phyloP scores from a whole-genome alignment of 2,888 invertebrate genomes.

The Philereme transversata region DNA sequence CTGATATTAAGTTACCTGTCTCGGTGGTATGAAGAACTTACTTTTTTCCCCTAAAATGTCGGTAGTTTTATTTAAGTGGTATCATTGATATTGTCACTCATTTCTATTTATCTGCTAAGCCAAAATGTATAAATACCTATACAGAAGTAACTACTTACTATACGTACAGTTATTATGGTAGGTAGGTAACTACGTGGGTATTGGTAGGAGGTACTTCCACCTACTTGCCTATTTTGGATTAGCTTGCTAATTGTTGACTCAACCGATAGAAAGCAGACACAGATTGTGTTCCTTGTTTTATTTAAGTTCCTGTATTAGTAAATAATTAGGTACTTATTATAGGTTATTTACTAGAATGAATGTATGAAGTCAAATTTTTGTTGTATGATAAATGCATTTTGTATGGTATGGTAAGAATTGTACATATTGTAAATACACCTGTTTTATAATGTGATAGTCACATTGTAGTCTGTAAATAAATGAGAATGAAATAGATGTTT shows the following conservation, averaged over 20 bases:
- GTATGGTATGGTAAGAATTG: conserved; percentile 49
- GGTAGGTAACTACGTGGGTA: conserved; percentile 17
- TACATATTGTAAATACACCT: conserved; percentile 76
- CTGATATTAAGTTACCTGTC: too few species aligned
- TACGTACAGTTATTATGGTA: conserved; percentile 15
- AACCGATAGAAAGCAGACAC: conserved; percentile 32
- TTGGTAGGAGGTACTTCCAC: not conserved
- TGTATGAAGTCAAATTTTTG: conserved; percentile 48
- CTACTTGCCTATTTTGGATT: not conserved
- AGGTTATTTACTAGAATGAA: conserved; percentile 16
- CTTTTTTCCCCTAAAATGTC: too few species aligned
- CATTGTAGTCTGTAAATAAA: conserved; percentile 81
- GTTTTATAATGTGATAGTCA: conserved; percentile 82
- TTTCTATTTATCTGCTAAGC: too few species aligned
- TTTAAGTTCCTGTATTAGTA: conserved; percentile 54
- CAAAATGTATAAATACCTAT: too few species aligned
- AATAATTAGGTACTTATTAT: conserved; percentile 27
- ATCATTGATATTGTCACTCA: too few species aligned
- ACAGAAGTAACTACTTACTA: too few species aligned
- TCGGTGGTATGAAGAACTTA: too few species aligned
- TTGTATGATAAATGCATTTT: conserved; percentile 65
- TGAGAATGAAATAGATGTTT: conserved; percentile 68
- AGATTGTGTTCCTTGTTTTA: conserved; percentile 59
- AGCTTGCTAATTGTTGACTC: not conserved
- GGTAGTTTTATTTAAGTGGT: too few species aligned